A percentile compares a stretch with the other conserved stretches of the same genome.
These are phyloP conservation scores for Halcyon chelicuti DNA, from an alignment of 2,797 vertebrate genomes.

Conservation along the genomic window DNA sequence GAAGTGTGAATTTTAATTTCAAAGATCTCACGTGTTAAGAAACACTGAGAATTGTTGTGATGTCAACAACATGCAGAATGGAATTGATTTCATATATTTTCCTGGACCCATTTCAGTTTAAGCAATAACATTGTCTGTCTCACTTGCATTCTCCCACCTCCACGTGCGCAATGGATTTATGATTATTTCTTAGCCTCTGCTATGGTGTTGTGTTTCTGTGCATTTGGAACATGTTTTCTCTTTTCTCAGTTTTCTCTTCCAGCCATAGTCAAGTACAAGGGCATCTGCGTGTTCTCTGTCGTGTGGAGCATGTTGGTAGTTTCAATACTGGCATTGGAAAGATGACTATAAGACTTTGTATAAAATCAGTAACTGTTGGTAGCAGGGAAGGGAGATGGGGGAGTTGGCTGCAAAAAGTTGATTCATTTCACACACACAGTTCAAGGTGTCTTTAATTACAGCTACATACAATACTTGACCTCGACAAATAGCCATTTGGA, in stretches of 20 bases:
- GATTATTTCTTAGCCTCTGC: background rate
- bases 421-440: background rate
- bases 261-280: background rate
- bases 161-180: accelerated
- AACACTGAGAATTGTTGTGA: background rate
- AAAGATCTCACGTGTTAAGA: background rate
- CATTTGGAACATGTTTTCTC: background rate
- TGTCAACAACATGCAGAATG: background rate
- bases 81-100: background rate
- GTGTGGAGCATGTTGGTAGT: background rate
- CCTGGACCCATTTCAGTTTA: background rate
- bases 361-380: background rate
- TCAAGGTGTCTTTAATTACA: background rate
- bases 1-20: background rate
- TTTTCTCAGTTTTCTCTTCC: background rate
- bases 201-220: background rate
- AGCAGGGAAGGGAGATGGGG: background rate
- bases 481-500: background rate
- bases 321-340: background rate
- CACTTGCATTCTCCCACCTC: background rate
- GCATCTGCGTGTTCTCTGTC: background rate
- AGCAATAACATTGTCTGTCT: background rate
- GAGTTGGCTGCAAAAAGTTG: background rate
- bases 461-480: background rate
- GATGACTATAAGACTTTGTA: background rate